phyloP scores from a whole-genome alignment of 2,113 vertebrate species.

The Lates calcarifer region DNA sequence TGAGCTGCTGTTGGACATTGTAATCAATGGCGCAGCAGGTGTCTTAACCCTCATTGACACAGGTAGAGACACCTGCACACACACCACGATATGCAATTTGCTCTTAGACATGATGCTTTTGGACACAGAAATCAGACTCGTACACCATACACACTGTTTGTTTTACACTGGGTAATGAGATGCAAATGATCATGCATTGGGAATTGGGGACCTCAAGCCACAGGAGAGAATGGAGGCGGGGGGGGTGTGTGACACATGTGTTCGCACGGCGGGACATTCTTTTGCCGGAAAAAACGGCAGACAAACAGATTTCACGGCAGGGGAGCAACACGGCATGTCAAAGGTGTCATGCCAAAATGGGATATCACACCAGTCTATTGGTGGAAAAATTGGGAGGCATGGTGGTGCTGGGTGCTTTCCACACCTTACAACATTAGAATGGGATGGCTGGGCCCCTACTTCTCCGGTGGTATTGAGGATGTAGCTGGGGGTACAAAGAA shows the following conservation, averaged over 20 bases:
- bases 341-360: constrained; percentile 67
- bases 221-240: constrained; percentile 61
- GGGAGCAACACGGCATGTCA: constrained; percentile 68
- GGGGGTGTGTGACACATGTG: constrained; percentile 68
- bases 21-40: constrained; percentile 79
- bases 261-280: constrained; percentile 53
- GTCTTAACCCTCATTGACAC: constrained; percentile 72
- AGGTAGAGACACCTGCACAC: constrained; percentile 31
- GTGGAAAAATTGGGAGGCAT: constrained; percentile 36
- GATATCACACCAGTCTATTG: constrained; percentile 45
- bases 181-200: constrained; percentile 80
- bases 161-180: constrained; percentile 76
- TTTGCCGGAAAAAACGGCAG: constrained; percentile 68
- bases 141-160: constrained; percentile 51
- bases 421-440: constrained; percentile 14
- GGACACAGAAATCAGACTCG: constrained; percentile 53
- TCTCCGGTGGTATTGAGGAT: constrained; percentile 20
- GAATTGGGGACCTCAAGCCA: constrained; percentile 65
- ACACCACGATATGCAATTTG: constrained; percentile 42
- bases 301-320: constrained; percentile 80
- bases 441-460: constrained; percentile 12
- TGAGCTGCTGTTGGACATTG: constrained; percentile 62
- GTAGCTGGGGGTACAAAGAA: constrained; percentile 22
- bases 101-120: constrained; percentile 42
- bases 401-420: constrained; percentile 34